phyloP scores from a whole-genome alignment of 2,888 invertebrate genomes.

The Physocephala rufipes region DNA sequence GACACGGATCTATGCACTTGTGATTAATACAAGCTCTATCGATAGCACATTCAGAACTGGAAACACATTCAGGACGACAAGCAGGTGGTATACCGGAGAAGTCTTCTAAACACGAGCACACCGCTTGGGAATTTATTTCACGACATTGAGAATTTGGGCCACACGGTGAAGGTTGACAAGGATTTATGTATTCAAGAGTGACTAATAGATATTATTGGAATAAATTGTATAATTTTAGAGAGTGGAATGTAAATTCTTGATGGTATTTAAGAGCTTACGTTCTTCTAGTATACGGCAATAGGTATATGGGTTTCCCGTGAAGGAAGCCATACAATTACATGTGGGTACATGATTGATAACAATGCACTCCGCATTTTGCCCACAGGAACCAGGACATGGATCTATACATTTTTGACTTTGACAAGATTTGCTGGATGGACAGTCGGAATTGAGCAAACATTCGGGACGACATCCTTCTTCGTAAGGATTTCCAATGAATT shows the following conservation, averaged over 20 bases:
- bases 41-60: constrained; percentile 75
- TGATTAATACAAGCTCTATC: constrained; percentile 76
- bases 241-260: constrained; percentile 42
- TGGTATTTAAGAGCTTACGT: constrained; percentile 57
- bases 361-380: constrained; percentile 76
- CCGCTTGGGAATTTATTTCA: constrained; percentile 72
- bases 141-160: constrained; percentile 82
- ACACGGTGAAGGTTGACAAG: constrained; percentile 72
- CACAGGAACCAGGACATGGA: constrained; percentile 81
- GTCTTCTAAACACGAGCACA: constrained; percentile 76
- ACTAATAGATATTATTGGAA: constrained; percentile 59
- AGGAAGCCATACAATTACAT: constrained; percentile 74
- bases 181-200: constrained; percentile 65
- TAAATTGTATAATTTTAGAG: constrained; percentile 35
- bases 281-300: constrained; percentile 66
- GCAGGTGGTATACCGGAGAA: constrained; percentile 75
- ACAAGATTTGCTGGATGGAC: constrained; percentile 77
- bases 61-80: constrained; percentile 78
- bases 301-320: constrained; percentile 71
- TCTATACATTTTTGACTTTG: constrained; percentile 78
- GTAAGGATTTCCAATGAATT: constrained; percentile 80
- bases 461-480: constrained; percentile 80
- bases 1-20: constrained; percentile 79
- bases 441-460: constrained; percentile 77
- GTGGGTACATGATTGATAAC: constrained; percentile 77